These are phyloP conservation scores for Himantopus leucocephalus DNA, from an alignment of 2,113 vertebrate genomes.

Conservation along the genomic window DNA sequence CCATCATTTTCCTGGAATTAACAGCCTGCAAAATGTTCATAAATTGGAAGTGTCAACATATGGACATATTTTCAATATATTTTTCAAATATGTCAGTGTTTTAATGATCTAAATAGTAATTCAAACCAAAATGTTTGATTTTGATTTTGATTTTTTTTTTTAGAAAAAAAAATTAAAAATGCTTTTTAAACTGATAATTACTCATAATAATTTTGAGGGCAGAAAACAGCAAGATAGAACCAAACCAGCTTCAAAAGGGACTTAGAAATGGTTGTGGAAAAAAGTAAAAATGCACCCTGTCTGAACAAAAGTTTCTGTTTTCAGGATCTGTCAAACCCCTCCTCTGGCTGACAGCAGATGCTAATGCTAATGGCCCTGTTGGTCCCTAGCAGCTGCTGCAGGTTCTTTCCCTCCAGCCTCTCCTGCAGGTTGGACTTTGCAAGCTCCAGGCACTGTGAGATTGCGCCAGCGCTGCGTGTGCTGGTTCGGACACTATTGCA, in stretches of 20 bases:
- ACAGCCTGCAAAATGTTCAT: not conserved
- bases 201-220: not conserved
- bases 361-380: not conserved
- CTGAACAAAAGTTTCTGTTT: not conserved
- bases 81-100: not conserved
- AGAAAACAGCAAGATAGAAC: not conserved
- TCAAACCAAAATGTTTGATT: not conserved
- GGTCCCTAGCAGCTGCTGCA: not conserved
- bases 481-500: not conserved
- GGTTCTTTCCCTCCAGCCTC: not conserved
- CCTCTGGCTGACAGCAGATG: not conserved
- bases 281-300: not conserved
- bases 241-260: not conserved
- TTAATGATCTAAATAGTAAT: not conserved
- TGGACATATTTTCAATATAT: rapidly evolving
- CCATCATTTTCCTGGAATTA: not conserved
- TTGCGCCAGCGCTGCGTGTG: rapidly evolving
- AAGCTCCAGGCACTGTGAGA: not conserved
- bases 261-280: not conserved
- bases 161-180: not conserved
- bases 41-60: not conserved
- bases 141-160: not conserved
- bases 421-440: not conserved
- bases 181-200: not conserved
- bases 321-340: not conserved